Evolutionary conservation across 2,113 vertebrate species (phyloP).

Genomic region (Mesoclemmys tuberculata): DNA sequence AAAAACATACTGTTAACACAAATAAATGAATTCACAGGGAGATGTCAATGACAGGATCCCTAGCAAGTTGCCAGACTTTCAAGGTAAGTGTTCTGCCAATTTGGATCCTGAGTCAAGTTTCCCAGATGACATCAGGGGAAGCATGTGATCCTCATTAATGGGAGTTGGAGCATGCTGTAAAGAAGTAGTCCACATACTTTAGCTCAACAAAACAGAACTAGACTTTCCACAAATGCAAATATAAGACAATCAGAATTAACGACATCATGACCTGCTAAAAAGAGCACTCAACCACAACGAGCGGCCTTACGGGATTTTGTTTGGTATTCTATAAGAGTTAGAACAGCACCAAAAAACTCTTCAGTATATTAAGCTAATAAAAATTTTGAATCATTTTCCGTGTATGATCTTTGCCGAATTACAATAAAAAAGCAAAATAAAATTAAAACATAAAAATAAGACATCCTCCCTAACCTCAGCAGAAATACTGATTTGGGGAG

Average conservation of each 20-base stretch:
- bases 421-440: background rate
- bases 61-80: background rate
- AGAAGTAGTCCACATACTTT: background rate
- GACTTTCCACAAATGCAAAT: background rate
- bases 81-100: background rate
- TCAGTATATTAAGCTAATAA: background rate
- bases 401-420: background rate
- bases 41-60: background rate
- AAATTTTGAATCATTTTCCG: background rate
- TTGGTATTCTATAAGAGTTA: background rate
- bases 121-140: background rate
- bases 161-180: background rate
- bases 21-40: background rate
- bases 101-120: background rate
- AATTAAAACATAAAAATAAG: background rate
- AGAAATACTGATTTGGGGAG: background rate
- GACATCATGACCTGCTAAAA: background rate
- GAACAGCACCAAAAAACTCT: background rate
- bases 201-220: no score
- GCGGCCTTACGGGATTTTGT: background rate
- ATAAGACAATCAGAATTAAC: background rate
- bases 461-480: background rate
- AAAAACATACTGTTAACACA: background rate
- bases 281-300: fast-evolving
- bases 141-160: background rate